Base-by-base conservation (phyloP, 1,140 invertebrate species). In the Thrips palmi region DNA sequence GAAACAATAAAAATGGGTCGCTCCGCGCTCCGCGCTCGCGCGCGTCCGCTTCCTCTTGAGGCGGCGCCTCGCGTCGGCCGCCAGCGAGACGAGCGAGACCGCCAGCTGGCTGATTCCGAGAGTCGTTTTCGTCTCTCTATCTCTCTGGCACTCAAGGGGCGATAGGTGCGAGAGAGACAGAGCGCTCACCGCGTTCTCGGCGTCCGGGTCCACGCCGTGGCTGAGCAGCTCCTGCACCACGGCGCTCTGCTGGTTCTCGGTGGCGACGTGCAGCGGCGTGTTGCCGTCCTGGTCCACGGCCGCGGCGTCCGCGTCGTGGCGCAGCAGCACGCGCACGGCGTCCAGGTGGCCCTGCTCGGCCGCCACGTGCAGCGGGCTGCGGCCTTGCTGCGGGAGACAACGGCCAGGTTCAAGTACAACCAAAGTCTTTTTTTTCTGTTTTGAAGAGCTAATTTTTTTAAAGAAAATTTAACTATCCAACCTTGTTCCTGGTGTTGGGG, bases 211-310 rank as follows among this genome's bases (percentile, higher is more conserved):
- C 23, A 65, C 66, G 14, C 65, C 64, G 6, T 57, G 52, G 34
- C 69, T 67, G 15, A 77, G 50, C 11, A 91, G 60, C 28, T 77
- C 58, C 44, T 71, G 65, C 20, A 81, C 81, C 17, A 87, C 67
- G 25, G 64, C 64, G 2, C 71, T 70, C 51, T 87, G 74, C 49
- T 80, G 71, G 49, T 83, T 78, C 45, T 76, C 70, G 11, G 82
- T 78, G 11, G 83, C 80, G 14, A 79, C 58, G 53, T 89, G 84
- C 10, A 91, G 60, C 0, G 83, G 74, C 0, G 77, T 77, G 47
- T 84, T 80, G 11, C 77, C 79, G 23, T 79, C 71, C 35, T 68
- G 62, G 60, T 88, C 83, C 53, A 70, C 58, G 1, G 65, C 62
- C 37, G 71, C 64, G 38, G 65, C 55, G 29, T 66, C 57, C 1